A percentile compares a stretch with the other conserved stretches of the same genome.
phyloP scores from a whole-genome alignment of 2,888 invertebrate species.

The Rhorus exstirpatorius region DNA sequence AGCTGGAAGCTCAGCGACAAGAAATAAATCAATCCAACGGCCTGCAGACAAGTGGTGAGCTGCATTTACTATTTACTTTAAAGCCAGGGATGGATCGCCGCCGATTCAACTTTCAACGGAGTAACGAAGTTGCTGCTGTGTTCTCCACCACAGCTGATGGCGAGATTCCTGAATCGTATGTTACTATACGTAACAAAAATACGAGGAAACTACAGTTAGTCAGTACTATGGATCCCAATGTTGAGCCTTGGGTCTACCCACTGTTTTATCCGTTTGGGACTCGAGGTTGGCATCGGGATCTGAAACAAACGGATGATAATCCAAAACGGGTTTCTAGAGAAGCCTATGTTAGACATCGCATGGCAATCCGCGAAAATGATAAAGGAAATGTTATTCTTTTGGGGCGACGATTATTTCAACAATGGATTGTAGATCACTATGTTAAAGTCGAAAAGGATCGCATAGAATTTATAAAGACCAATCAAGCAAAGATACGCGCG shows the following conservation, averaged over 20 bases:
- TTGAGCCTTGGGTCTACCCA: slow-evolving; percentile 53
- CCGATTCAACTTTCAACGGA: slow-evolving; percentile 61
- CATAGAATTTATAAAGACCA: slow-evolving; percentile 55
- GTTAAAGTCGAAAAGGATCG: slow-evolving; percentile 78
- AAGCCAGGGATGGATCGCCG: slow-evolving; percentile 63
- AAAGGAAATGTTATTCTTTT: slow-evolving; percentile 37
- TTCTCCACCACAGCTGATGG: slow-evolving; percentile 63
- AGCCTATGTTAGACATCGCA: slow-evolving; percentile 54
- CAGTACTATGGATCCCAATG: slow-evolving; percentile 56
- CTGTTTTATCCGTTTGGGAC: slow-evolving; percentile 64
- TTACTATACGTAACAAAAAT: slow-evolving; percentile 60
- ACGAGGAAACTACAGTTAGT: slow-evolving; percentile 45
- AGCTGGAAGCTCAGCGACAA: slow-evolving; percentile 38
- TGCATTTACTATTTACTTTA: slow-evolving; percentile 39
- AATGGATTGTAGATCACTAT: slow-evolving; percentile 69
- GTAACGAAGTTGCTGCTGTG: slow-evolving; percentile 61
- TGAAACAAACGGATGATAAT: slow-evolving; percentile 5
- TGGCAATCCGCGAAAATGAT: slow-evolving; percentile 56
- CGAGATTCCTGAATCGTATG: slow-evolving; percentile 43
- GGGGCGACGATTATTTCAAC: slow-evolving; percentile 58
- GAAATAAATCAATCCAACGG: slow-evolving; percentile 1
- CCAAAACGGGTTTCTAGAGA: slow-evolving; percentile 38
- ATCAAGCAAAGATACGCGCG: slow-evolving; percentile 67
- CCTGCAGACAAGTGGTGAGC: slow-evolving; percentile 20
- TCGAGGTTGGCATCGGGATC: slow-evolving; percentile 50